phyloP scores from a whole-genome alignment of 2,113 vertebrate species.

The Scytalopus superciliaris region DNA sequence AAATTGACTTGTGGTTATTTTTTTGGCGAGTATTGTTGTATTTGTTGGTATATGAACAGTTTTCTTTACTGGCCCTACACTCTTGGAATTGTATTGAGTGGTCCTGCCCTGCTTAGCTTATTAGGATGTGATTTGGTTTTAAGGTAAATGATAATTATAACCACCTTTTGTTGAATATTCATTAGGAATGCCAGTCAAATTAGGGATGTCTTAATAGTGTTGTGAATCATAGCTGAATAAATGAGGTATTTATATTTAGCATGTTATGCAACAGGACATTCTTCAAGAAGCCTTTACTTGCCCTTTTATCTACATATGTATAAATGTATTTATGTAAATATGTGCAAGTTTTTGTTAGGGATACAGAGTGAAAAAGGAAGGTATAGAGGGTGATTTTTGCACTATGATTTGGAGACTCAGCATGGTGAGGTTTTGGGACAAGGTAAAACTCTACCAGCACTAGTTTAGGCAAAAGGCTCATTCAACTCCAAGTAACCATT shows the following conservation, averaged over 20 bases:
- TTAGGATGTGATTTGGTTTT: not conserved
- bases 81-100: not conserved
- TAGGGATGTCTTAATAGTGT: not conserved
- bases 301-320: not conserved
- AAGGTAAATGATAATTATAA: fast-evolving
- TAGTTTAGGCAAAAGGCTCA: not conserved
- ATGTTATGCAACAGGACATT: not conserved
- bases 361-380: not conserved
- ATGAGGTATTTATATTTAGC: not conserved
- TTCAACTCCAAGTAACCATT: not conserved
- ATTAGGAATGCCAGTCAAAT: not conserved
- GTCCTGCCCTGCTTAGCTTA: fast-evolving
- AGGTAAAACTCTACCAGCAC: not conserved
- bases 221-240: not conserved
- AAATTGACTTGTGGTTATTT: not conserved
- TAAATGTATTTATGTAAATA: not conserved
- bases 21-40: fast-evolving
- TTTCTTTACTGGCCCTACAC: not conserved
- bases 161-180: not conserved
- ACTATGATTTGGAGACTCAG: not conserved
- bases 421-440: not conserved
- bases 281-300: not conserved
- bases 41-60: not conserved
- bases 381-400: not conserved
- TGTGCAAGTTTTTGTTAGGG: not conserved